A percentile compares a stretch with the other conserved stretches of the same genome.
These are phyloP conservation scores for honey bee (Apis mellifera) DNA, from an alignment of 1,140 invertebrate genomes.

Conservation along the genomic window DNA sequence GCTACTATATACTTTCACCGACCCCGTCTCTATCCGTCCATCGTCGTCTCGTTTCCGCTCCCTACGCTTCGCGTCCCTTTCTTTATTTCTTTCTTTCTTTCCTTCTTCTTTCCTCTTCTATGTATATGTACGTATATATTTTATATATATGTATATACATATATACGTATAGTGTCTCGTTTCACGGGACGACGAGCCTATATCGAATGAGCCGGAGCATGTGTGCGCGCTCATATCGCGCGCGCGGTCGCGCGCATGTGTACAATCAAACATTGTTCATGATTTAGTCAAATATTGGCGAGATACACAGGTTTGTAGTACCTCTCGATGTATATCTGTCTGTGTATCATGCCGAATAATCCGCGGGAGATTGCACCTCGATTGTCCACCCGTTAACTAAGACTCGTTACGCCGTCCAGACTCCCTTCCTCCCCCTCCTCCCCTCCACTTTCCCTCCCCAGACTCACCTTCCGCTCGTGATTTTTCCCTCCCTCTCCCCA, in stretches of 20 bases:
- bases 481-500: too few species aligned
- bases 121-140: too few species aligned
- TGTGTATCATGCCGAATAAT: conserved; percentile 79
- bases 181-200: conserved; percentile 7
- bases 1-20: background rate
- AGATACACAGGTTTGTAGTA: conserved; percentile 81
- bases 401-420: conserved; percentile 58
- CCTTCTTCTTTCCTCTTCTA: background rate
- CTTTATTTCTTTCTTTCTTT: background rate
- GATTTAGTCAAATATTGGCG: conserved; percentile 82
- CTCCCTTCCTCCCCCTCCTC: background rate
- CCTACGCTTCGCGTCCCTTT: background rate
- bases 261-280: conserved; percentile 82
- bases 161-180: background rate
- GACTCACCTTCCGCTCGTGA: too few species aligned
- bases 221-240: conserved; percentile 26
- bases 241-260: conserved; percentile 66
- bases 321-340: conserved; percentile 72
- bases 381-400: conserved; percentile 71
- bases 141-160: background rate
- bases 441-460: too few species aligned
- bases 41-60: background rate
- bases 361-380: conserved; percentile 76
- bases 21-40: background rate
- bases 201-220: conserved; percentile 17